Evolutionary conservation across 2,888 invertebrate species (phyloP).

Genomic region (Apodemia duryi): DNA sequence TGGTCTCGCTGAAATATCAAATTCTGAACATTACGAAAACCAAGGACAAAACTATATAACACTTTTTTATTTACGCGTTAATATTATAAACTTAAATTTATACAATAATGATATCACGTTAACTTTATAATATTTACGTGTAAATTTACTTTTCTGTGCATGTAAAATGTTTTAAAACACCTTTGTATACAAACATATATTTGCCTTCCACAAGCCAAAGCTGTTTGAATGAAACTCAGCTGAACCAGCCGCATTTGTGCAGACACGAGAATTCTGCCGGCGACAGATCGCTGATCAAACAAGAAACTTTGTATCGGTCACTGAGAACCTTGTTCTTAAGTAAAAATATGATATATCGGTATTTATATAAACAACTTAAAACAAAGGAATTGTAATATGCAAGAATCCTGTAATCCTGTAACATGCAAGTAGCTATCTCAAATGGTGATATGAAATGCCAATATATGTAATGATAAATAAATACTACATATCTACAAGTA

Average conservation of each 20-base stretch:
- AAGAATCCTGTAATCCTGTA: too few species aligned
- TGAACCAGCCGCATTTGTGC: neutral
- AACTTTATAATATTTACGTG: too few species aligned
- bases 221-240: neutral
- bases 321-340: neutral
- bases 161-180: neutral
- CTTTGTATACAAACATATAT: neutral
- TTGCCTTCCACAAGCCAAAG: neutral
- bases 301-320: constrained; percentile 12
- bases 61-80: too few species aligned
- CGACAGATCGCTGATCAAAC: constrained; percentile 14
- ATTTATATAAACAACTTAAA: neutral
- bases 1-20: too few species aligned
- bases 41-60: too few species aligned
- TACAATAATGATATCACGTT: too few species aligned
- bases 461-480: too few species aligned
- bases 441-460: too few species aligned
- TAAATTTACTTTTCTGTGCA: neutral
- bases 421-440: too few species aligned
- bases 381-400: neutral
- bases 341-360: neutral
- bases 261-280: neutral
- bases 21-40: too few species aligned
- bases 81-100: too few species aligned
- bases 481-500: too few species aligned